Base-by-base conservation (phyloP, 2,113 vertebrate genomes). In the Tupaia chinensis region DNA sequence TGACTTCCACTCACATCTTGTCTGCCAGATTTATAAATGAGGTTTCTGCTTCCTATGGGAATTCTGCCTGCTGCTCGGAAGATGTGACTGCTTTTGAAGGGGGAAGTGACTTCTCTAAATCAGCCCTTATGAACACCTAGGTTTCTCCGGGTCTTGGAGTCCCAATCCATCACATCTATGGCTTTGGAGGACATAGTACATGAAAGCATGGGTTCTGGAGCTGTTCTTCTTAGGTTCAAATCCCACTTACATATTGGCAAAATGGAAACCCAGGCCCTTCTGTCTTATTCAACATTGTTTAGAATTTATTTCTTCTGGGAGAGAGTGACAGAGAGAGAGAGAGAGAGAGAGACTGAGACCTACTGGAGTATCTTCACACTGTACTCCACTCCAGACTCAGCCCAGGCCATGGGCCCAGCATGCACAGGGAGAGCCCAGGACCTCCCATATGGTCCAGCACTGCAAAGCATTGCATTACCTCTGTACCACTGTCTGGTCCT, bases 21-120 rank as follows among this genome's bases (percentile, higher is more conserved):
- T 95, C 80, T 95, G 94, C 76, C 84, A 32, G 89, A 85, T 91
- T 95, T 92, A 93, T 72, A 96, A 97, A 93, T 16, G 15, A 77
- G 74, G 76, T 54, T 80, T 83, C 69, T 56, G 11, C 54, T 87
- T 91, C 94, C 94, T 87, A 80, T 23, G 92, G 92, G 95, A 73
- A 60, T 74, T 32, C 73, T 15, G 32, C 32, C 85, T 95, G 72
- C 81, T 70, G 56, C 87, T 20, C 70, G 72, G 89, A 79, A 80
- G 95, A 89, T 63, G 72, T 53, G 87, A 56, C 83, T 95, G 79
- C 87, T 96, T 89, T 34, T 77, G 60, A 32, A 85, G 22, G 68
- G 54, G 10, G 58, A 70, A 66, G 56, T 2, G 13, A 72, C 83
- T 95, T 84, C 84, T 94, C 68, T 17, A 54, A 22, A 73, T 84